phyloP scores from a whole-genome alignment of 2,797 vertebrate genomes.

The Melanotaenia nigrans region DNA sequence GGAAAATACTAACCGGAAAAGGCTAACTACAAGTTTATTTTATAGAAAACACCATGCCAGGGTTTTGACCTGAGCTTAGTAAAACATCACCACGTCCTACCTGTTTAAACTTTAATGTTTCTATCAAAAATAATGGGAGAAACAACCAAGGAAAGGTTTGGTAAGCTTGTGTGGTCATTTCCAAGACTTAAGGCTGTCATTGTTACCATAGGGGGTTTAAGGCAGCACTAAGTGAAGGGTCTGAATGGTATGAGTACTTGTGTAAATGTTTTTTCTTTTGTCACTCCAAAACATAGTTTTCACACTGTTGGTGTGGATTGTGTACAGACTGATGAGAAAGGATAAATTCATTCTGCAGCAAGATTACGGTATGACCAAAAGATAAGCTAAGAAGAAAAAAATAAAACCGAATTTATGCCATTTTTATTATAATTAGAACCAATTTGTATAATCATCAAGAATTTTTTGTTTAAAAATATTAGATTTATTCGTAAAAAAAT shows the following conservation, averaged over 20 bases:
- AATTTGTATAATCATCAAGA: not conserved
- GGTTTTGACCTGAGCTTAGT: not conserved
- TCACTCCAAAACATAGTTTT: too few relatives aligned
- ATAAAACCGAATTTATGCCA: too few relatives aligned
- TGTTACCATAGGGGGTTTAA: too few relatives aligned
- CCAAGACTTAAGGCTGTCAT: too few relatives aligned
- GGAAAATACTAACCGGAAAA: not conserved
- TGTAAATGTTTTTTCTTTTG: too few relatives aligned
- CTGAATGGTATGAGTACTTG: too few relatives aligned
- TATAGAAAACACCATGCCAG: not conserved
- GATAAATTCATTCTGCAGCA: too few relatives aligned
- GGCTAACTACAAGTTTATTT: not conserved
- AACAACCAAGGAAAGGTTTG: not conserved
- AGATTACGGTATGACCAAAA: not conserved
- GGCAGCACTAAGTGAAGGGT: too few relatives aligned
- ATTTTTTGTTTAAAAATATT: not conserved
- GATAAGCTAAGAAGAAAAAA: too few relatives aligned
- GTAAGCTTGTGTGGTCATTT: not conserved
- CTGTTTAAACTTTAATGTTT: not conserved
- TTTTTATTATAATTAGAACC: not conserved
- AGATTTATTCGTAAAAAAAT: constrained; percentile 1
- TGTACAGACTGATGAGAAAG: too few relatives aligned
- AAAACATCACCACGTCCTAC: not conserved
- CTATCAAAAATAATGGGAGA: not conserved
- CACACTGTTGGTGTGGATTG: too few relatives aligned